Conservation (phyloP, 1,140 invertebrate species). For the Nasonia longicornis region DNA sequence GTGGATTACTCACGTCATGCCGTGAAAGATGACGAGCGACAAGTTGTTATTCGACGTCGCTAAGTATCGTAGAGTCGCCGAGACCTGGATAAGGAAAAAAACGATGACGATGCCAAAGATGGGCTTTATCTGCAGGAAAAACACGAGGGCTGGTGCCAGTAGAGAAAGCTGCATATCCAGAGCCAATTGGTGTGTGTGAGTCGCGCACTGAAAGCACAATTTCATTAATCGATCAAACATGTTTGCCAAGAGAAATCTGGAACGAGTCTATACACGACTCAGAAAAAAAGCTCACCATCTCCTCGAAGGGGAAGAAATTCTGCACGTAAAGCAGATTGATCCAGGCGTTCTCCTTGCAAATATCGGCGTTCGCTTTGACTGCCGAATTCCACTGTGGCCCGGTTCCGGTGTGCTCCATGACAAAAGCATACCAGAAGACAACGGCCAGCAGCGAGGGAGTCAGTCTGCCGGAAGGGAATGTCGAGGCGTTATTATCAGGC, state of each 20-base stretch:
- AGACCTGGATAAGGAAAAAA: constrained; percentile 70
- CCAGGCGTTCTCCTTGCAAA: constrained; percentile 79
- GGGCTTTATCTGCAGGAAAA: constrained; percentile 73
- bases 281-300: constrained; percentile 72
- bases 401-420: constrained; percentile 75
- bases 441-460: constrained; percentile 77
- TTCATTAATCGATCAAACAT: constrained; percentile 46
- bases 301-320: constrained; percentile 79
- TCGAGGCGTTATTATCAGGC: neutral
- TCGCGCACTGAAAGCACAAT: constrained; percentile 72
- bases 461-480: constrained; percentile 63
- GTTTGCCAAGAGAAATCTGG: constrained; percentile 28
- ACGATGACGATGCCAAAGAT: constrained; percentile 70
- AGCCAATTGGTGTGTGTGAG: constrained; percentile 80
- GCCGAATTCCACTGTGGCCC: constrained; percentile 79
- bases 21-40: constrained; percentile 75
- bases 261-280: neutral
- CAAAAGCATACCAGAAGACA: constrained; percentile 77
- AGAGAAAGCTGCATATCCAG: constrained; percentile 87
- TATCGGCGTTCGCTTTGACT: constrained; percentile 73
- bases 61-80: constrained; percentile 74
- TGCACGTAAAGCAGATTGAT: constrained; percentile 78
- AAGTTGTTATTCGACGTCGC: constrained; percentile 72
- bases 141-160: constrained; percentile 78
- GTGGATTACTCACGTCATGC: constrained; percentile 71